Evolutionary conservation across 2,113 vertebrate species (phyloP), one percentile per base, ranked within the genome.

Genomic region (Cryptoleucopteryx plumbea): DNA sequence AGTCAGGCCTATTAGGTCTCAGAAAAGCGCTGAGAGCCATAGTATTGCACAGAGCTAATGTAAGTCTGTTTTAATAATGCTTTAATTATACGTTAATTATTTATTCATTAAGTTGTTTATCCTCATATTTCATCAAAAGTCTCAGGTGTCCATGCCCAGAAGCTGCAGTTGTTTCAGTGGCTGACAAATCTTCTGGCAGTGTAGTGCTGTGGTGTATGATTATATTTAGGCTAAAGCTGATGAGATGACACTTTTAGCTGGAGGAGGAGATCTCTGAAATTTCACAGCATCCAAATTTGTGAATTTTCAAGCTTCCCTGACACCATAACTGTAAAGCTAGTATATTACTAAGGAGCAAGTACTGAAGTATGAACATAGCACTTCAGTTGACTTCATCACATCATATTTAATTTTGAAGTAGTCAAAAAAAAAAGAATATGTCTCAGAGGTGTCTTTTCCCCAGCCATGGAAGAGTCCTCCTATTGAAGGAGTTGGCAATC

Each of bases 11-110:
- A 6, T n/a, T 53, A 95, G 67, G 83, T 50, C 61, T 96, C 70
- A 70, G 47, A 80, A 48, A 80, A 79, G 86, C n/a, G 1, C 40
- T 56, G 4, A 61, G 78, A 92, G 72, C 58, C 83, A 34, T 53
- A 92, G 36, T 68, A 67, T 52, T n/a, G 72, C 23, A 91, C 27
- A 48, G 59, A 94, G 50, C 65, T 96, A 95, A 94, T 79, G 38
- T 59, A 90, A 83, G n/a, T 68, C 62, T 97, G n/a, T 34, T 97
- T 97, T 95, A 98, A 96, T 95, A 98, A 95, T 90, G 45, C 83
- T 96, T 97, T 97, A 95, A 98, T 97, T 96, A 78, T 67, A 29
- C 55, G 52, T 89, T 97, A 98, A 97, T 98, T 97, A 96, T 97
- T 98, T 97, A 97, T 96, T 96, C 78, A 97, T 96, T 97, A 94